Percentiles rank a stretch among this genome's conserved stretches.
These are phyloP conservation scores for Cacatua alba DNA, from an alignment of 2,113 vertebrate species.

Conservation along the genomic window DNA sequence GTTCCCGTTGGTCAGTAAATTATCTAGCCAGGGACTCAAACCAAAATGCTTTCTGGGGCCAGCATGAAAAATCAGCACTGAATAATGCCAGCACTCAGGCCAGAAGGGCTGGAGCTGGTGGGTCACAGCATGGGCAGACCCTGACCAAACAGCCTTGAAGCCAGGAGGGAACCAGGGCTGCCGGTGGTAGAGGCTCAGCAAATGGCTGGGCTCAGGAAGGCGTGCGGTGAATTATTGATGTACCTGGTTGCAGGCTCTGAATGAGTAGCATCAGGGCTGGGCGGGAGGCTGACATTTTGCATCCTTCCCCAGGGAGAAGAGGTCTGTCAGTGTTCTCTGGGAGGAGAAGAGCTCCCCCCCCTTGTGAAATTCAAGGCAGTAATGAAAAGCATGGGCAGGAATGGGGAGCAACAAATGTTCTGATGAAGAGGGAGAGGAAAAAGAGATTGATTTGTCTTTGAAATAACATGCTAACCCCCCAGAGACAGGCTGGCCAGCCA, in stretches of 20 bases:
- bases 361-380: background rate
- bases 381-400: background rate
- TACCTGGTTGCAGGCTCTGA: conserved; percentile 45
- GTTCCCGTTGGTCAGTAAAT: background rate
- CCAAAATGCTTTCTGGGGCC: background rate
- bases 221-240: conserved; percentile 52
- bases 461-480: conserved; percentile 35
- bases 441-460: conserved; percentile 50
- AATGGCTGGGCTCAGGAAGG: background rate
- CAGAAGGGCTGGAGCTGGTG: background rate
- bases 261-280: conserved; percentile 26
- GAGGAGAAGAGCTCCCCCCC: background rate
- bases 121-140: fast-evolving
- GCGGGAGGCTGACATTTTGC: conserved; percentile 41
- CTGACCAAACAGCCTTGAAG: background rate
- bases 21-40: background rate
- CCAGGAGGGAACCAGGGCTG: background rate
- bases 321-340: background rate
- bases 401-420: background rate
- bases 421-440: background rate
- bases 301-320: conserved; percentile 1
- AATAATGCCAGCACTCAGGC: background rate
- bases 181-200: background rate
- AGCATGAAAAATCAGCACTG: background rate
- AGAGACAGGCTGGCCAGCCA: conserved; percentile 12